A percentile compares a stretch with the other conserved stretches of the same genome.
These are phyloP conservation scores for Ptychobarbus kaznakovi DNA, from an alignment of 2,797 vertebrate species.

Conservation along the genomic window DNA sequence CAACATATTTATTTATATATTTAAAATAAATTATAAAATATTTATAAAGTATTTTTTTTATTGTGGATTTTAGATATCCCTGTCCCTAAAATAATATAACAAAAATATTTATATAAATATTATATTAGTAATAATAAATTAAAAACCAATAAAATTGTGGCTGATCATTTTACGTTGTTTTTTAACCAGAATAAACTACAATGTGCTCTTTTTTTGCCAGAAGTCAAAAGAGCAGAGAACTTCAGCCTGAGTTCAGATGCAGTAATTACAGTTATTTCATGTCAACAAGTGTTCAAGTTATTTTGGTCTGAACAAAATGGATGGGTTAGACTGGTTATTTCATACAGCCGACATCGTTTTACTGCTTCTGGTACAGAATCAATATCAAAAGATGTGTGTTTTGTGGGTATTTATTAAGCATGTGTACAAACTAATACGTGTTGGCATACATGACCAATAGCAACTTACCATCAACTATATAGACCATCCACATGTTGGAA, in stretches of 20 bases:
- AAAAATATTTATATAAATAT: no score
- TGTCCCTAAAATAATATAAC: no score
- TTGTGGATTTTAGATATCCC: no score
- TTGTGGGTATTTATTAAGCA: neutral
- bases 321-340: neutral
- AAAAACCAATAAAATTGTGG: neutral
- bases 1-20: no score
- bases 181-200: neutral
- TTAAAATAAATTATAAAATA: no score
- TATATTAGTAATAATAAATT: no score
- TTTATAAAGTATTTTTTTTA: no score
- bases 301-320: neutral
- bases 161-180: neutral
- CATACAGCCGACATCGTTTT: neutral
- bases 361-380: neutral
- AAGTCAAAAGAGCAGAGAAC: neutral
- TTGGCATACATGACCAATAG: neutral
- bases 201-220: neutral
- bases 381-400: neutral
- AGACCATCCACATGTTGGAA: neutral
- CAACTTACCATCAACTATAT: neutral
- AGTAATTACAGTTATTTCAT: slow-evolving; percentile 11
- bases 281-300: slow-evolving; percentile 4
- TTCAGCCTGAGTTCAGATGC: neutral
- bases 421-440: neutral